phyloP scores from a whole-genome alignment of 1,140 invertebrate genomes.

The Saxidomus purpurata region DNA sequence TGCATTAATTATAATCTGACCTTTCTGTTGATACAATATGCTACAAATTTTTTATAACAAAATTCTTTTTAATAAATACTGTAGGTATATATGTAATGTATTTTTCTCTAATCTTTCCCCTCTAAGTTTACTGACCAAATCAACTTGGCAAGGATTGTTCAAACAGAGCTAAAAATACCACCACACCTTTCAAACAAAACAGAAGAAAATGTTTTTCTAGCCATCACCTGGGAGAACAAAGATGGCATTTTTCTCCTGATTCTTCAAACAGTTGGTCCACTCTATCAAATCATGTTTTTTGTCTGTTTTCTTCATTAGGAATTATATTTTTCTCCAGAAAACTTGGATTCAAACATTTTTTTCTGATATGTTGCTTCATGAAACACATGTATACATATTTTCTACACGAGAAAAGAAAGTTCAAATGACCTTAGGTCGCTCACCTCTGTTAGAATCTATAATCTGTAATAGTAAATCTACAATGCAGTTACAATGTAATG shows the following conservation, averaged over 20 bases:
- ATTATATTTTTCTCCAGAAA: background rate
- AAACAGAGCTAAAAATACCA: conserved; percentile 28
- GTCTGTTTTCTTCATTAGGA: conserved; percentile 33
- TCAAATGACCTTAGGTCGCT: too few species aligned
- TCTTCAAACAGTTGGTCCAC: conserved; percentile 16
- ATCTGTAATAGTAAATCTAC: too few species aligned
- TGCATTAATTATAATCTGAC: too few species aligned
- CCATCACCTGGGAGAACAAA: conserved; percentile 18
- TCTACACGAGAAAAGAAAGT: background rate
- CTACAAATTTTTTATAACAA: too few species aligned
- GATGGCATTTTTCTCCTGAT: background rate
- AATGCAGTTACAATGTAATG: too few species aligned
- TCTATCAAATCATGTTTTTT: background rate
- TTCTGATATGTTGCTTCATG: background rate
- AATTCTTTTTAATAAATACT: too few species aligned
- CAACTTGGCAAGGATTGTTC: background rate
- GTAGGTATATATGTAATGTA: too few species aligned
- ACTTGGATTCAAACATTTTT: background rate
- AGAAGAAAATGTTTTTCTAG: background rate
- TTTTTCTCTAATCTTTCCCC: background rate
- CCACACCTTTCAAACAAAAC: conserved; percentile 18
- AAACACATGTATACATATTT: conserved; percentile 3
- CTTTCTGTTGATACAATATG: too few species aligned
- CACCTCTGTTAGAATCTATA: too few species aligned
- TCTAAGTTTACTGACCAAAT: background rate